phyloP scores from a whole-genome alignment of 2,113 vertebrate genomes.

The Diphyllodes magnificus region DNA sequence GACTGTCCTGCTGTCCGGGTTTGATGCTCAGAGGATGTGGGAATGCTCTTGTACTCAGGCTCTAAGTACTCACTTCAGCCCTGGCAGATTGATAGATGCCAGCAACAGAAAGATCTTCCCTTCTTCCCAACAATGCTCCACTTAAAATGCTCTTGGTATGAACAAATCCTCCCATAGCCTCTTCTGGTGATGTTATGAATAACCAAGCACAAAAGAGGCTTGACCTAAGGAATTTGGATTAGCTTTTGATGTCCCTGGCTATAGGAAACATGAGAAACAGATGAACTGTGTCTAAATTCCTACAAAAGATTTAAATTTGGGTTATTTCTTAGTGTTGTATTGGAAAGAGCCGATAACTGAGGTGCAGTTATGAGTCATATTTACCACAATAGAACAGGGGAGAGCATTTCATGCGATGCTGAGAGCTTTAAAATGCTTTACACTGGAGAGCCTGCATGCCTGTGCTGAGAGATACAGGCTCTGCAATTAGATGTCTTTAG shows the following conservation, averaged over 20 bases:
- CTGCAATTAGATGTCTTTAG: neutral
- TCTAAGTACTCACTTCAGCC: neutral
- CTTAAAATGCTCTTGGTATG: neutral
- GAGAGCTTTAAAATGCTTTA: neutral
- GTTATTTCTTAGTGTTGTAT: neutral
- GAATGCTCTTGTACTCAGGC: neutral
- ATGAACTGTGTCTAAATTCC: neutral
- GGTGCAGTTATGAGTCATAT: slow-evolving; percentile 32
- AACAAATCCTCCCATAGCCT: neutral
- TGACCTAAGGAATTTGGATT: neutral
- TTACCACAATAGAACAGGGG: neutral
- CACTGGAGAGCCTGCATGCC: neutral
- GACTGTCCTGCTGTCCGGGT: neutral
- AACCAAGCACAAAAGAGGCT: neutral
- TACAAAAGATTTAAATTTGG: slow-evolving; percentile 27
- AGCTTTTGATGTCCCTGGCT: neutral
- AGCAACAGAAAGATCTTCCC: neutral
- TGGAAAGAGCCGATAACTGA: slow-evolving; percentile 35
- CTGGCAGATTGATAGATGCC: neutral
- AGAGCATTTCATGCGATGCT: neutral
- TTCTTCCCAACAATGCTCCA: neutral
- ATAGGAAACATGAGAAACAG: neutral
- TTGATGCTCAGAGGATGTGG: neutral
- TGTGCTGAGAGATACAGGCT: slow-evolving; percentile 4
- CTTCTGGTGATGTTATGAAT: neutral